Base-by-base conservation (phyloP, 2,888 invertebrate species). In the Tetanocera ferruginea region DNA sequence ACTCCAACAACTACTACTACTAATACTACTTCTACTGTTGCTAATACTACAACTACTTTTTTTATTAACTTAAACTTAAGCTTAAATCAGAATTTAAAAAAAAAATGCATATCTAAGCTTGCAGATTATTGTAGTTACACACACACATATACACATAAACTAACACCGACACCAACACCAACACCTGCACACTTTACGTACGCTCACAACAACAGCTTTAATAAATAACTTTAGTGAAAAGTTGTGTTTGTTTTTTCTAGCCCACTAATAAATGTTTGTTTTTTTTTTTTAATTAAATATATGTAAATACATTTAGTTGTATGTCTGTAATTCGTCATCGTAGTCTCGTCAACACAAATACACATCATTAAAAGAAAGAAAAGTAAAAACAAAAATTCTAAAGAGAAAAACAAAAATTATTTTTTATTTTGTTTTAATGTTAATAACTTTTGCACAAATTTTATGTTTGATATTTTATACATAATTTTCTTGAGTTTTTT, bases 371-470 rank as follows among this genome's bases (percentile, higher is more conserved):
- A 19, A 37, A n/a, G 3, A n/a, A 51, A n/a, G n/a, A n/a, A n/a
- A n/a, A n/a, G n/a, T n/a, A n/a, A n/a, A n/a, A n/a, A n/a, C n/a
- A n/a, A 23, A 74, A 28, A 19, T 19, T 66, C 9, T 52, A 14
- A 52, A 52, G 43, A 73, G 25, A 60, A 55, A 57, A 74, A 62
- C 55, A 77, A 66, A 52, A 71, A 66, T 19, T 25, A 55, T 28
- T 55, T 28, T 31, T 11, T 25, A 51, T 51, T 34, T 17, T 25
- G 11, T 51, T 34, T 6, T 11, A 69, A 69, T 17, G 11, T 5
- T 66, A 64, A 31, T 31, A 51, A 73, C n/a, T 52, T 69, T 83
- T 86, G 86, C 86, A 86, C 86, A 86, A 86, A 85, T 85, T 85
- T 85, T 83, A 82, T 82, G 81, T 84, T 84, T 81, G 82, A 81